Evolutionary conservation across 2,113 vertebrate species (phyloP), one percentile per base, ranked within the genome.

Genomic region (Perca schrenkii): DNA sequence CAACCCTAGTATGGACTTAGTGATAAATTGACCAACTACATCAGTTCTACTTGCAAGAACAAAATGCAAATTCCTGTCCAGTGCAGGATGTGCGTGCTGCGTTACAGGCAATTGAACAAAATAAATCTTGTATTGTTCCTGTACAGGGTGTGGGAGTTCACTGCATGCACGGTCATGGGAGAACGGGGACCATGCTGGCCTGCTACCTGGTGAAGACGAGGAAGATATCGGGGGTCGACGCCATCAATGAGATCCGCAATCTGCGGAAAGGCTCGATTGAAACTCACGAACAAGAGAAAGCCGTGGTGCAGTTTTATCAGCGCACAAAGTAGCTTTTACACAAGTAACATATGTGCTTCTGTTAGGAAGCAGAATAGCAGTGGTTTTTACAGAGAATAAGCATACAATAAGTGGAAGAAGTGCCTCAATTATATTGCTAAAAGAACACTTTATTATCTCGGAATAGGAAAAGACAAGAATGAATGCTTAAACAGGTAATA

Each of bases 121-220:
- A 8, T 14, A 31, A 61, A 65, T 7, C 2, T 12, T 28, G 46
- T 71, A 0, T 61, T 62, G 14, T 86, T 57, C 63, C 13, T 73
- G 5, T 58, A 8, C 80, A 99, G 98, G 97, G 94, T 0, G 98
- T 98, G 49, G 98, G 89, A 0, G 97, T 98, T 4, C 97, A 99
- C 93, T 99, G 98, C 71, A 84, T 97, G 89, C 97, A 98, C 76
- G 98, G 98, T 0, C 94, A 95, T 0, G 98, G 98, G 25, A 93
- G 98, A 31, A 99, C 98, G 0, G 97, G 98, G 31, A 99, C 98
- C 47, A 96, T 99, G 97, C 92, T 99, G 91, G 98, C 98, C 64
- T 99, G 98, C 83, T 99, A 98, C 91, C 95, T 99, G 91, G 95
- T 96, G 22, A 97, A 97, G 90, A 91, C 74, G 0, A 91, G 0